Percentiles rank a stretch among this genome's conserved stretches.
Evolutionary conservation across 2,888 invertebrate species (phyloP).

Genomic region (Pandemis corylana): DNA sequence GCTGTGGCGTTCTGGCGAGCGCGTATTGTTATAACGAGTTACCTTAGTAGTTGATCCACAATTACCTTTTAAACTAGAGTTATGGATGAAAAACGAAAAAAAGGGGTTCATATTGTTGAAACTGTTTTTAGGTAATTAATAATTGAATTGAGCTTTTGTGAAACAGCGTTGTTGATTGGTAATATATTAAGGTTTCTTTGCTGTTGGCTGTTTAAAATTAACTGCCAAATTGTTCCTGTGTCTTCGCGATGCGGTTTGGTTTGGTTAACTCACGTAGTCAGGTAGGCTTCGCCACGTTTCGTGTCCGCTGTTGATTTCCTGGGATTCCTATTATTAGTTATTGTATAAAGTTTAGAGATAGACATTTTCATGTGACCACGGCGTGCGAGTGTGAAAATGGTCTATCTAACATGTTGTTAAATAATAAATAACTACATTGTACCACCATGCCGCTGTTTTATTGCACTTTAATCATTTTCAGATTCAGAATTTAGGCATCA

Average conservation of each 20-base stretch:
- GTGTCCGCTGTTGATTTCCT: conserved; percentile 64
- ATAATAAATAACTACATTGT: conserved; percentile 88
- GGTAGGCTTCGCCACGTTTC: conserved; percentile 69
- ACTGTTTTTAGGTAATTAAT: conserved; percentile 82
- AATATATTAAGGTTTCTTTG: conserved; percentile 60
- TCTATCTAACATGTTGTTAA: conserved; percentile 86
- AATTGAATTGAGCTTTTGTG: conserved; percentile 82
- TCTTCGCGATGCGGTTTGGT: conserved; percentile 41
- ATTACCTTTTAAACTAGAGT: conserved; percentile 77
- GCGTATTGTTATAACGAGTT: conserved; percentile 82
- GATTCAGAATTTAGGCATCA: too few species aligned
- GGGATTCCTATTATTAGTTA: conserved; percentile 77
- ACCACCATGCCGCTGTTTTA: conserved; percentile 84
- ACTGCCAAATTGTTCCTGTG: conserved; percentile 54
- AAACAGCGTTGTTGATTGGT: conserved; percentile 72
- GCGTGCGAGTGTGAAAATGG: conserved; percentile 78
- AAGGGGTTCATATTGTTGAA: conserved; percentile 82
- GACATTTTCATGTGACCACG: conserved; percentile 79
- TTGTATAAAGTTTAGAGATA: conserved; percentile 82
- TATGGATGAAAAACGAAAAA: conserved; percentile 71
- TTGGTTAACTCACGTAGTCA: conserved; percentile 55
- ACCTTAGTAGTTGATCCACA: conserved; percentile 82
- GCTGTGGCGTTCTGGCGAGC: conserved; percentile 73
- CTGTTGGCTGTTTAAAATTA: conserved; percentile 55
- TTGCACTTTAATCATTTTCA: conserved; percentile 46